phyloP scores from a whole-genome alignment of 2,797 vertebrate species.

The Odontamblyopus rebecca region DNA sequence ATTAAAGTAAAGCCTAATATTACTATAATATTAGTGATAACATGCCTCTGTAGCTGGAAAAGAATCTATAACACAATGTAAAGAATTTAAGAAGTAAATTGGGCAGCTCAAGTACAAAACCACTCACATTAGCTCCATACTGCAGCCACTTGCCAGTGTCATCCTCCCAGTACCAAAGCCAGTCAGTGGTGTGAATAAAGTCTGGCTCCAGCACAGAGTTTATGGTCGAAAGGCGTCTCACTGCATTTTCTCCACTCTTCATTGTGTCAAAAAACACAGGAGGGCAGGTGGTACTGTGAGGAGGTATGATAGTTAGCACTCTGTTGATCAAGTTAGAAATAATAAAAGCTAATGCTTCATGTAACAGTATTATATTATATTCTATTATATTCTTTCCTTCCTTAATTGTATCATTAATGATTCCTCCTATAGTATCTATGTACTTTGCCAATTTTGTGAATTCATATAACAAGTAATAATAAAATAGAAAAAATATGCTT shows the following conservation, averaged over 20 bases:
- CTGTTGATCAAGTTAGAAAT: not conserved
- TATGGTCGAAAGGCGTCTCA: constrained; percentile 68
- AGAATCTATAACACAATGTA: too few relatives aligned
- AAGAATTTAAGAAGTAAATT: not conserved
- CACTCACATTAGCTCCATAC: constrained; percentile 70
- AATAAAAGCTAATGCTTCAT: too few relatives aligned
- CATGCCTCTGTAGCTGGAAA: not conserved
- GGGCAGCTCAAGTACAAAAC: not conserved
- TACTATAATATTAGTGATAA: not conserved
- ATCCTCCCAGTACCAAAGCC: constrained; percentile 80
- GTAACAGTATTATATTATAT: too few relatives aligned
- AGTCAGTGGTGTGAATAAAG: constrained; percentile 74
- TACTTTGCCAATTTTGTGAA: too few relatives aligned
- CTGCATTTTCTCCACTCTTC: constrained; percentile 46
- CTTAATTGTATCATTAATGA: too few relatives aligned
- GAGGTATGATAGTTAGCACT: not conserved
- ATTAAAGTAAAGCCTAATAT: too few relatives aligned
- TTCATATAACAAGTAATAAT: too few relatives aligned
- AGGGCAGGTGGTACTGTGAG: constrained; percentile 30
- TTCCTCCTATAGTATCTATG: too few relatives aligned
- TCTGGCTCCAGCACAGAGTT: constrained; percentile 60
- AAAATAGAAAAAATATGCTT: too few relatives aligned
- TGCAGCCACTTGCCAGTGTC: constrained; percentile 66
- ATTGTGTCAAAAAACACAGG: constrained; percentile 72
- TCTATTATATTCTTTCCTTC: too few relatives aligned